A percentile compares a stretch with the other conserved stretches of the same genome.
phyloP scores from a whole-genome alignment of 2,113 vertebrate species.

The Coracopsis vasa region DNA sequence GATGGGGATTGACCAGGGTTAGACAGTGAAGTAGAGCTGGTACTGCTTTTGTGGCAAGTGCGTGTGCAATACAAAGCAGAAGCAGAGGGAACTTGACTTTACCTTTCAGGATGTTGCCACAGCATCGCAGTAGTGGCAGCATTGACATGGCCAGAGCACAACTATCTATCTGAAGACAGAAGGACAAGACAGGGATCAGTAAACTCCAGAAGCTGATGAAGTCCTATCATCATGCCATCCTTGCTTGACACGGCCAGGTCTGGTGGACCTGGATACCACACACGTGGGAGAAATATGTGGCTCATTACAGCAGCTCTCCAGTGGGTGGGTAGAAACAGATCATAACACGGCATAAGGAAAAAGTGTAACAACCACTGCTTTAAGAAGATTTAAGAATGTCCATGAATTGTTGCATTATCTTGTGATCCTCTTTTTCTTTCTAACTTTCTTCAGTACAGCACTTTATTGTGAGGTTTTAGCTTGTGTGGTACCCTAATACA shows the following conservation, averaged over 20 bases:
- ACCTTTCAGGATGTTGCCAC: not conserved
- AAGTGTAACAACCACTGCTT: not conserved
- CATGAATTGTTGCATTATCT: not conserved
- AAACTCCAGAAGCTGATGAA: not conserved
- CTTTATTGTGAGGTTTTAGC: not conserved
- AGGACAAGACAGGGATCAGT: not conserved
- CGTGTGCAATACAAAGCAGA: not conserved
- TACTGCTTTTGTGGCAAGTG: not conserved
- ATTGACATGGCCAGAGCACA: accelerated
- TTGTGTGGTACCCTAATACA: not conserved
- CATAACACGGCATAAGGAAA: accelerated
- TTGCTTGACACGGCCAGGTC: not conserved
- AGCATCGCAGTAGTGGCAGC: not conserved
- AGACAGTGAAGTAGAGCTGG: not conserved
- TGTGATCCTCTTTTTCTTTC: not conserved
- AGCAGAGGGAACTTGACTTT: not conserved
- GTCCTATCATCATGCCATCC: not conserved
- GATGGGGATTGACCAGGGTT: not conserved
- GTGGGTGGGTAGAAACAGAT: not conserved
- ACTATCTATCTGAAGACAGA: not conserved
- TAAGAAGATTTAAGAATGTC: not conserved
- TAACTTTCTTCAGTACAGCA: not conserved
- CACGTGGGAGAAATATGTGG: not conserved
- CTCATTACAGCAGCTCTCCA: not conserved
- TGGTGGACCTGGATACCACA: not conserved